phyloP scores from a whole-genome alignment of 2,113 vertebrate species.

The Menura novaehollandiae region DNA sequence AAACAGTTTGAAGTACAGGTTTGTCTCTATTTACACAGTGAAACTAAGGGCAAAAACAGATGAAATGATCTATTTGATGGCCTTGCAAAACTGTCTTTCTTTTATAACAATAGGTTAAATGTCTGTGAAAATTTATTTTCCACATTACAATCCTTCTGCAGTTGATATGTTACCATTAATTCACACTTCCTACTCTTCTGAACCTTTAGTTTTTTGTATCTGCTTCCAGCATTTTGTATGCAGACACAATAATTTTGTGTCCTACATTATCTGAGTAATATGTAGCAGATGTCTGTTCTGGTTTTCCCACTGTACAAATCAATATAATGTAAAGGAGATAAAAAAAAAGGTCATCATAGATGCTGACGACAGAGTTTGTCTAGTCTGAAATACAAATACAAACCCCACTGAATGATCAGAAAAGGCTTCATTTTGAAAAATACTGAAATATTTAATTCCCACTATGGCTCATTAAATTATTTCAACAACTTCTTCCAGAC shows the following conservation, averaged over 20 bases:
- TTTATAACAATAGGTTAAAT: background rate
- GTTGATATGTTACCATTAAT: background rate
- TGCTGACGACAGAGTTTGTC: background rate
- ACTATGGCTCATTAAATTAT: background rate
- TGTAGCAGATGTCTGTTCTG: constrained; percentile 10
- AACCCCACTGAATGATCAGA: background rate
- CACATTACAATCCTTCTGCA: background rate
- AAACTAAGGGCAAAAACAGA: background rate
- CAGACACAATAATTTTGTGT: background rate
- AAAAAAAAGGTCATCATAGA: background rate
- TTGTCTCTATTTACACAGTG: background rate
- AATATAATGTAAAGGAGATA: background rate
- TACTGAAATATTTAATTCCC: background rate
- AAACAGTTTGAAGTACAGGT: background rate
- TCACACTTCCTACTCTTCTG: background rate
- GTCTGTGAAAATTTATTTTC: background rate
- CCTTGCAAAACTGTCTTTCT: background rate
- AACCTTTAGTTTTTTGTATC: background rate
- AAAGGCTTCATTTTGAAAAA: background rate
- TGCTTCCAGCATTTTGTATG: background rate
- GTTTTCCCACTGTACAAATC: background rate
- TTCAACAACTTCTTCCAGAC: background rate
- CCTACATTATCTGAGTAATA: background rate
- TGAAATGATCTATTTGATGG: background rate
- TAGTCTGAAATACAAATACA: background rate